phyloP scores from a whole-genome alignment of 2,888 invertebrate species.

The Falcaria lacertinaria region DNA sequence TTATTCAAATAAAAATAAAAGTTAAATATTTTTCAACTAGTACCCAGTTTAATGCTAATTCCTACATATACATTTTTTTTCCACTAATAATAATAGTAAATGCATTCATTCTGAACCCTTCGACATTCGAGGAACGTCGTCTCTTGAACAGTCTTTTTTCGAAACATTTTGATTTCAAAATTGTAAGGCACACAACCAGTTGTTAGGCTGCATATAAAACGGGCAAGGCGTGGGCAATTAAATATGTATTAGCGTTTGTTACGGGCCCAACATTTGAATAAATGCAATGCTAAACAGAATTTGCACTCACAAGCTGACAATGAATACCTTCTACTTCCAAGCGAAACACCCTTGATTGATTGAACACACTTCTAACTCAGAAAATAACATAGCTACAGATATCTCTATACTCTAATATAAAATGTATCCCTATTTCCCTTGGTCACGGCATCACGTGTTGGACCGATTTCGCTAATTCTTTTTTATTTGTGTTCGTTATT shows the following conservation, averaged over 20 bases:
- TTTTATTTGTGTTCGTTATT: too few species aligned
- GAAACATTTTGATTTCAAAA: conserved; percentile 24
- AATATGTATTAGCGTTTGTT: conserved; percentile 69
- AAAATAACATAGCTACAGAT: not conserved
- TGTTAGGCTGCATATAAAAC: conserved; percentile 45
- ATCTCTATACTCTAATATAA: not conserved
- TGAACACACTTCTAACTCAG: not conserved
- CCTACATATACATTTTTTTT: too few species aligned
- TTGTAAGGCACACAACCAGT: conserved; percentile 33
- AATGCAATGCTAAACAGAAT: conserved; percentile 50
- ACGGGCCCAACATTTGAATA: conserved; percentile 47
- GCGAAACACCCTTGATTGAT: conserved; percentile 1
- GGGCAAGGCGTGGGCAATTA: conserved; percentile 61
- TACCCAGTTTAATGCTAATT: too few species aligned
- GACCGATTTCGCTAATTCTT: too few species aligned
- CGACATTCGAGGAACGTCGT: not conserved
- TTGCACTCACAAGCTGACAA: conserved; percentile 22
- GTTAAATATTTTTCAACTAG: too few species aligned
- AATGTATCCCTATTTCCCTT: too few species aligned
- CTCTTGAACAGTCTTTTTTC: not conserved
- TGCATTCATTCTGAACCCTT: not conserved
- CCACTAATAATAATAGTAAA: too few species aligned
- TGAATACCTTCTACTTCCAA: conserved; percentile 16
- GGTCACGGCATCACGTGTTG: too few species aligned
- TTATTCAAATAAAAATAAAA: too few species aligned